Evolutionary conservation across 2,797 vertebrate species (phyloP), one percentile per base, ranked within the genome.

Genomic region (Merluccius polli): DNA sequence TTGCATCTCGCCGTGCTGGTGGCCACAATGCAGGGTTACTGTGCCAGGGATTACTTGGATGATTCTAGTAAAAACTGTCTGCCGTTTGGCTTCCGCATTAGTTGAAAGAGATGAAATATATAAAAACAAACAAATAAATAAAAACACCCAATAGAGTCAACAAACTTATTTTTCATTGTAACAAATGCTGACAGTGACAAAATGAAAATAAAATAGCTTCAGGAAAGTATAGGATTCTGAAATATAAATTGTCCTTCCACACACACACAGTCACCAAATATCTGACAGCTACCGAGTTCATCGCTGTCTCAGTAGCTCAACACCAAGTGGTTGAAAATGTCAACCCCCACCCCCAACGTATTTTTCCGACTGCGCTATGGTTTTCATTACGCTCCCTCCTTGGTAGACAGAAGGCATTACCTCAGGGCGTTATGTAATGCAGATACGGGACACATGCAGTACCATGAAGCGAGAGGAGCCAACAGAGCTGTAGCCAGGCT

Each of bases 361-460:
- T 63, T 74, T 71, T 71, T 35, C 70, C 32, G 77, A 74, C 78
- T 77, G 75, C 32, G 48, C 76, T 73, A 75, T 84, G 84, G 81
- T 84, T 89, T 89, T 87, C 82, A 87, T 84, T 86, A 78, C 83
- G 63, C 74, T 77, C 73, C 74, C 67, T 74, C 70, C 75, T 74
- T 41, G 79, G 84, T 16, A 81, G 79, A 79, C 73, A 82, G 82
- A 79, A 82, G 87, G 76, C 79, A 77, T 81, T 16, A 73, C 74
- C 79, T 82, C 79, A 67, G 27, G 27, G 80, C 6, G 24, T 85
- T 84, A 86, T 69, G 68, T 73, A 85, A 88, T 73, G 78, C 80
- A 80, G 75, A 81, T 84, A 82, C 73, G 74, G 32, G 71, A 82
- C 77, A 86, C 78, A 87, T 80, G 81, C 77, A 0, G 70, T 79